phyloP scores from a whole-genome alignment of 2,797 vertebrate species.

The Babyrousa celebensis region DNA sequence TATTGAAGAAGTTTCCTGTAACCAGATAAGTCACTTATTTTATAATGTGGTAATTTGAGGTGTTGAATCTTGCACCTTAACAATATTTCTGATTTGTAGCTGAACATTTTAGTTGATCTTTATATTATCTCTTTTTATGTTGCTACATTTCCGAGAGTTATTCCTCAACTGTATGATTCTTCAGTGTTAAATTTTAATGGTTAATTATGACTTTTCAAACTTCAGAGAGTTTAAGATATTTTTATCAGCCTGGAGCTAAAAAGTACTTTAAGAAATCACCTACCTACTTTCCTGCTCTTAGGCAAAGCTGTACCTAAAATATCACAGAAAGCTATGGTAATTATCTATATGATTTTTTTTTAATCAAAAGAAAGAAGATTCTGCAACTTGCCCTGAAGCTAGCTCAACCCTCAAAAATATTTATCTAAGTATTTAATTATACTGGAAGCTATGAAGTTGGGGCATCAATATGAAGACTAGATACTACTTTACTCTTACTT shows the following conservation, averaged over 20 bases:
- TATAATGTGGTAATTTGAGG: conserved; percentile 55
- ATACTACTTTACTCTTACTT: conserved; percentile 26
- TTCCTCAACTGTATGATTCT: not conserved
- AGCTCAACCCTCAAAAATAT: conserved; percentile 77
- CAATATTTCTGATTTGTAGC: conserved; percentile 61
- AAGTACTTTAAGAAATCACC: conserved; percentile 78
- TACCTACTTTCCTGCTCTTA: conserved; percentile 74
- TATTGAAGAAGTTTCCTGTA: conserved; percentile 57
- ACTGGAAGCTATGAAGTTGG: conserved; percentile 70
- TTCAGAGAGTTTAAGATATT: conserved; percentile 77
- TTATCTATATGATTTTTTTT: conserved; percentile 82
- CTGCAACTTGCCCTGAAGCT: conserved; percentile 77
- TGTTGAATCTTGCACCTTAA: conserved; percentile 70
- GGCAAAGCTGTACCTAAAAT: conserved; percentile 76
- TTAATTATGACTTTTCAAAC: conserved; percentile 80
- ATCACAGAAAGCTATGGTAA: conserved; percentile 82
- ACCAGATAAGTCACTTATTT: conserved; percentile 42
- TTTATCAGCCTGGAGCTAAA: conserved; percentile 83
- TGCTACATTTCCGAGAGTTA: conserved; percentile 22
- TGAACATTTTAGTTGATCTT: conserved; percentile 73
- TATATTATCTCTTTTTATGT: conserved; percentile 36
- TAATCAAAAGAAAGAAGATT: conserved; percentile 74
- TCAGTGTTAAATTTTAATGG: conserved; percentile 74
- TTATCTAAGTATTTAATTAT: conserved; percentile 83
- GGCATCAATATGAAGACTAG: conserved; percentile 46